Conservation (phyloP, 2,888 invertebrate species). For the Andrena fulva region DNA sequence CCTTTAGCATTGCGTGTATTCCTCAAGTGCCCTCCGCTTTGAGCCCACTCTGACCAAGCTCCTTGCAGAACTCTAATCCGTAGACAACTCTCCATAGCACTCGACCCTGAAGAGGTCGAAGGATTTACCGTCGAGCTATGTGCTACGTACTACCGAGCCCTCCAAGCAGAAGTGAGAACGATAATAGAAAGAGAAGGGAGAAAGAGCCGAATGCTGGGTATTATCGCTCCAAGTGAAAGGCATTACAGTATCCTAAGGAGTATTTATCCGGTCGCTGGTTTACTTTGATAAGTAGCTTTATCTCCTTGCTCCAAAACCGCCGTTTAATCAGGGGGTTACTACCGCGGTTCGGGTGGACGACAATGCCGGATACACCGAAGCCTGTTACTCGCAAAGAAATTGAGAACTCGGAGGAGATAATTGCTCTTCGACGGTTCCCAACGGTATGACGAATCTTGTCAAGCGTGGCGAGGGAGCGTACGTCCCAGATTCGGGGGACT, state of each 20-base stretch:
- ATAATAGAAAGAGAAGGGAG: slow-evolving; percentile 29
- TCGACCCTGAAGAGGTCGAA: slow-evolving; percentile 69
- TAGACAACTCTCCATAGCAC: slow-evolving; percentile 73
- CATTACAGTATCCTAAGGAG: slow-evolving; percentile 58
- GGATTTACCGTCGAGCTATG: slow-evolving; percentile 64
- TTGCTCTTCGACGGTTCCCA: too few relatives aligned
- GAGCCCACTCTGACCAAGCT: slow-evolving; percentile 67
- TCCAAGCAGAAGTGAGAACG: slow-evolving; percentile 53
- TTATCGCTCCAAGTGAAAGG: slow-evolving; percentile 62
- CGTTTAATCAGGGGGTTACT: slow-evolving; percentile 10
- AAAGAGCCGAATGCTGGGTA: slow-evolving; percentile 41
- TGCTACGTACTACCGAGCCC: slow-evolving; percentile 26
- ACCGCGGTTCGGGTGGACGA: not conserved
- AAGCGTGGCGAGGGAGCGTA: slow-evolving; percentile 65
- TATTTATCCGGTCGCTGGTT: slow-evolving; percentile 45
- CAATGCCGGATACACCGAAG: too few relatives aligned
- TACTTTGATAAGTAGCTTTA: slow-evolving; percentile 35
- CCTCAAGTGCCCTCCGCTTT: slow-evolving; percentile 61
- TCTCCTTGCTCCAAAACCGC: slow-evolving; percentile 13
- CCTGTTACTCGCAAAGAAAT: not conserved
- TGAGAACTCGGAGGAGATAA: not conserved
- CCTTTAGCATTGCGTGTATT: slow-evolving; percentile 60
- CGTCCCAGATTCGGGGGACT: slow-evolving; percentile 44
- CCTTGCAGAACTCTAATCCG: slow-evolving; percentile 71
- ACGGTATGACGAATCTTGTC: slow-evolving; percentile 61